Base-by-base conservation (phyloP, 2,888 invertebrate species). In the Drosophila prostipennis region DNA sequence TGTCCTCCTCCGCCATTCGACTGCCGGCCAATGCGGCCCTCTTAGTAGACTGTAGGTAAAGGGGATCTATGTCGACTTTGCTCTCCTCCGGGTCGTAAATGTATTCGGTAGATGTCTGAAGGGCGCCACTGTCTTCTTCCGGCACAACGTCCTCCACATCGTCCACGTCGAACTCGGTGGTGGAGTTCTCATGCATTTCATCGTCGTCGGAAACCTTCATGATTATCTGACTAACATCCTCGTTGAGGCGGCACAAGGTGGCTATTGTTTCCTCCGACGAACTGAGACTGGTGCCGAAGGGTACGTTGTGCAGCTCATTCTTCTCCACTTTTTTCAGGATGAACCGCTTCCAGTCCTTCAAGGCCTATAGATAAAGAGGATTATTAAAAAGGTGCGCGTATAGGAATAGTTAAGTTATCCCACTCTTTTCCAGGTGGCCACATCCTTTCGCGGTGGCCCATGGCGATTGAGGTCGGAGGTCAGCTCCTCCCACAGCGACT, bases 81-180 rank as follows among this genome's bases (percentile, higher is more conserved):
- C 42, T 65, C 23, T 80, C 86, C 26, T 80, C 86, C 11, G 73
- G 75, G 8, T 82, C 86, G 58, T 76, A 82, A 11, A 57, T 59
- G 3, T 57, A 84, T n/a, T 78, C 78, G 6, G 85, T 42, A 1
- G 76, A 37, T 43, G 65, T 74, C 36, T 76, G 79, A 10, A 80
- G 19, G 1, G 71, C 69, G 13, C 56, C 78, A 7, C 70, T 65
- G 32, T 80, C 77, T 6, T 85, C 85, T 10, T 85, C 80, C 3
- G 83, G 79, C 4, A 83, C 83, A 51, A 86, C 79, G 29, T 85
- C 83, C 32, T 86, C 82, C 8, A 84, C 78, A n/a, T 80, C 81
- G 5, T 83, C 83, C 39, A 71, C 70, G 11, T 83, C 79, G 14
- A 81, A 73, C n/a, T 68, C 67, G 10, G 73, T 59, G 59, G 71